Evolutionary conservation across 2,113 vertebrate genomes (phyloP).

Genomic region (Gallinago paraguaiae): DNA sequence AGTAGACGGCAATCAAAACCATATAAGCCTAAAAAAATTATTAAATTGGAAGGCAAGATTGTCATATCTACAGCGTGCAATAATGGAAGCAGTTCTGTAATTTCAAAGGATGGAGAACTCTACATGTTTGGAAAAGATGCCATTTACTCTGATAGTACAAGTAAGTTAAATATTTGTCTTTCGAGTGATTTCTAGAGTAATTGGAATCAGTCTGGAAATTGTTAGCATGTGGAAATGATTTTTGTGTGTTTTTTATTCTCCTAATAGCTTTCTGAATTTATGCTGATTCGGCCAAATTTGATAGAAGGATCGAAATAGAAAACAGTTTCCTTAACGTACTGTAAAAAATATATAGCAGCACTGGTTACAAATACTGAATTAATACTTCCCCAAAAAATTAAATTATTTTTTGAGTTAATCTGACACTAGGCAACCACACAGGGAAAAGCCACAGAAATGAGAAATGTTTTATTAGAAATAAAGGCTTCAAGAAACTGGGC

Average conservation of each 20-base stretch:
- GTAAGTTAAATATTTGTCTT: conserved; percentile 77
- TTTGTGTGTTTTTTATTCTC: background rate
- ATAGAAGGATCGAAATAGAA: background rate
- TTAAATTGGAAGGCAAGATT: conserved; percentile 96
- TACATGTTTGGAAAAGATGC: conserved; percentile 99
- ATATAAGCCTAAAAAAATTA: conserved; percentile 99
- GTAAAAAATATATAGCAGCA: background rate
- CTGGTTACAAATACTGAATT: background rate
- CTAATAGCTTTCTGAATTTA: background rate
- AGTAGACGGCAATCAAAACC: conserved; percentile 97
- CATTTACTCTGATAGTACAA: conserved; percentile 96
- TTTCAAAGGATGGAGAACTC: conserved; percentile 98
- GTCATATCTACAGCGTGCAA: conserved; percentile 94
- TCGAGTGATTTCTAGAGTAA: background rate
- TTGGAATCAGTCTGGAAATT: background rate
- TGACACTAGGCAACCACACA: background rate
- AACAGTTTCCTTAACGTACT: background rate
- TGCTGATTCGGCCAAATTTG: background rate
- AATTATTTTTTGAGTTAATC: background rate
- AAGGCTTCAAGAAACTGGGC: background rate
- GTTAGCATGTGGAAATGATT: background rate
- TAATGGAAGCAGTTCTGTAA: conserved; percentile 97
- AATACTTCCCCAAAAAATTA: background rate
- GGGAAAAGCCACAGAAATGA: background rate
- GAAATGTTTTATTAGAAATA: background rate